A percentile compares a stretch with the other conserved stretches of the same genome.
Conservation (phyloP, 2,888 invertebrate species). For the Leucozona laternaria region DNA sequence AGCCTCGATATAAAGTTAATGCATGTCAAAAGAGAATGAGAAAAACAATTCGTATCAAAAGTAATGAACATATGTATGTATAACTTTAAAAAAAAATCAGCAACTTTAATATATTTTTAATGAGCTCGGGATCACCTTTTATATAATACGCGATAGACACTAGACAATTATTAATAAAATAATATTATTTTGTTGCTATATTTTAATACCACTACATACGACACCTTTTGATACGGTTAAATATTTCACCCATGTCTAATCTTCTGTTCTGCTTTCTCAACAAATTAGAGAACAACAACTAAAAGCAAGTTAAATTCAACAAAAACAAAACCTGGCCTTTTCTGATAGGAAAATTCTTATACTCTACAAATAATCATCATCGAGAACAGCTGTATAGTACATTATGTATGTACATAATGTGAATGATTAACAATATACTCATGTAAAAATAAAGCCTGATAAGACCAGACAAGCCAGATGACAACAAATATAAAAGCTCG, state of each 20-base stretch:
- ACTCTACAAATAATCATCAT: neutral
- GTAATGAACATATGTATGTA: neutral
- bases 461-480: slow-evolving; percentile 31
- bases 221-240: slow-evolving; percentile 34
- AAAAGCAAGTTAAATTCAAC: slow-evolving; percentile 8
- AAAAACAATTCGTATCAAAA: neutral
- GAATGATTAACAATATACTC: neutral
- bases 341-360: slow-evolving; percentile 19
- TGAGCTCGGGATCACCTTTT: neutral
- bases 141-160: neutral
- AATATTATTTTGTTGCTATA: neutral
- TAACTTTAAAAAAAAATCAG: neutral
- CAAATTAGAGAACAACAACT: slow-evolving; percentile 13
- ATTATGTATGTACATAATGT: neutral
- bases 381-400: neutral
- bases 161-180: neutral
- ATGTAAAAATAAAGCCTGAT: slow-evolving; percentile 2
- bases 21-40: neutral
- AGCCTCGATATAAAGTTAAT: neutral
- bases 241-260: slow-evolving; percentile 22
- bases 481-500: slow-evolving; percentile 72
- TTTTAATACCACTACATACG: neutral
- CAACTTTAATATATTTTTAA: slow-evolving; percentile 13
- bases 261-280: slow-evolving; percentile 4
- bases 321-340: slow-evolving; percentile 37